Base-by-base conservation (phyloP, 2,797 vertebrate genomes). In the Poeciliopsis presidionis region DNA sequence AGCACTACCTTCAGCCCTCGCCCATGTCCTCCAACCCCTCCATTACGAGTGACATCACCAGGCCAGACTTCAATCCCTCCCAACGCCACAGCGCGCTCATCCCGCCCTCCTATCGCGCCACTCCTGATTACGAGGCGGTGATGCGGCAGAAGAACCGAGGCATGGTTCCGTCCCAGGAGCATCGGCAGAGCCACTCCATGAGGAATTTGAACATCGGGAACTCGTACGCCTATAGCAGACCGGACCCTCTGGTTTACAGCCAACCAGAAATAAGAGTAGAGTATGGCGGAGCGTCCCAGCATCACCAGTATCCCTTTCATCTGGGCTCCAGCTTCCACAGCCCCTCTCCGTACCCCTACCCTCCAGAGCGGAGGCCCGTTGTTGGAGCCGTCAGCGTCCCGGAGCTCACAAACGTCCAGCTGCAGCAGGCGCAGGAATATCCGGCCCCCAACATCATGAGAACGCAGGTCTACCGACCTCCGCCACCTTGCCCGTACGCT, bases 21-120 rank as follows among this genome's bases (percentile, higher is more conserved):
- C 98, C 98, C 1, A 95, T 98, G 97, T 99, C 98, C 79, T 99
- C 98, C 77, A 99, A 98, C 92, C 97, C 98, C 2, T 99, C 98
- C 82, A 99, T 99, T 83, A 97, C 97, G 0, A 99, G 98, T 0
- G 98, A 99, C 0, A 92, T 98, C 91, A 96, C 97, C 92, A 95
- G 97, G 51, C 93, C 97, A 0, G 98, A 99, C 89, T 98, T 97
- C 0, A 88, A 98, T 76, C 97, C 97, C 0, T 96, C 97, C 0
- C 97, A 99, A 14, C 97, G 97, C 41, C 98, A 99, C 65, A 99
- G 98, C 1, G 96, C 98, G 8, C 95, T 99, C 53, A 97, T 99
- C 69, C 98, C 98, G 0, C 98, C 98, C 1, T 99, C 98, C 0
- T 99, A 99, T 72, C 97, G 98, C 0, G 97, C 98, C 47, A 99